Conservation (phyloP, 2,797 vertebrate genomes). For the Coccyzus lansbergi region DNA sequence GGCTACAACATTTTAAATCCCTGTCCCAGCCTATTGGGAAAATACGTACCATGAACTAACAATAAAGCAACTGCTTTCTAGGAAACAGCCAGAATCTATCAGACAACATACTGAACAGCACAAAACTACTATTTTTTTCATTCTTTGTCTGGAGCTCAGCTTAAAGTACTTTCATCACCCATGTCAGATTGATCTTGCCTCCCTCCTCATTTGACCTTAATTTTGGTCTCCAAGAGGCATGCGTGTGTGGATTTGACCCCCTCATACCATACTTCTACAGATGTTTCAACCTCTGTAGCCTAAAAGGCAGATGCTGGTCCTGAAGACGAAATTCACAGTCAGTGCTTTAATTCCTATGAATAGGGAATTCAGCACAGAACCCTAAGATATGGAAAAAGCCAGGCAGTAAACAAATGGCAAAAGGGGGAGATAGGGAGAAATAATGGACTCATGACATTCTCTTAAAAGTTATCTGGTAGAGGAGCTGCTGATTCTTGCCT, state of each 20-base stretch:
- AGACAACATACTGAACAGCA: neutral
- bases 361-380: neutral
- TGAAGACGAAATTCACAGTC: neutral
- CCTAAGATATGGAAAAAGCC: neutral
- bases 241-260: neutral
- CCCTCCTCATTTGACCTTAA: neutral
- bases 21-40: neutral
- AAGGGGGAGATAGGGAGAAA: neutral
- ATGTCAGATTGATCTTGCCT: neutral
- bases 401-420: neutral
- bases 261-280: neutral
- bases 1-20: neutral
- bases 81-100: neutral
- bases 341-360: neutral
- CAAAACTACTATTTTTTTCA: neutral
- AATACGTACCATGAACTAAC: neutral
- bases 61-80: neutral
- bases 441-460: neutral
- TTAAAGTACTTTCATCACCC: neutral
- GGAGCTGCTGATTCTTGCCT: neutral
- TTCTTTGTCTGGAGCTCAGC: neutral
- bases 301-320: neutral
- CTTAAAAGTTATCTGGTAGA: neutral
- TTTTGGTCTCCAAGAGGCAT: neutral
- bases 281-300: neutral